Base-by-base conservation (phyloP, 2,113 vertebrate species). In the Stomatorhinus ivindoensis region DNA sequence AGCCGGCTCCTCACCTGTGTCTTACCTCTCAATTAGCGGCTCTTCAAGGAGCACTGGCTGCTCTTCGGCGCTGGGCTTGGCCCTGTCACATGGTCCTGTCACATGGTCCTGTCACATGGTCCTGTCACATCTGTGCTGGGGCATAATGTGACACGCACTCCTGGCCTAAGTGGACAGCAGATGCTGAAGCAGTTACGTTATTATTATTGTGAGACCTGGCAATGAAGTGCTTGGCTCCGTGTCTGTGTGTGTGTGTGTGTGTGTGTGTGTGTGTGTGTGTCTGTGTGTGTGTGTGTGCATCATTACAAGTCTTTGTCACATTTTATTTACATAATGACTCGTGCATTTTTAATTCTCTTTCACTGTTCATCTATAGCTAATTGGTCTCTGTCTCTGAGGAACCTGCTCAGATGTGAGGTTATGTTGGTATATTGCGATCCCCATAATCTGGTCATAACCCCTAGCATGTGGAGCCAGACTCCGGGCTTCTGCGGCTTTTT, bases 1-100 rank as follows among this genome's bases (percentile, higher is more conserved):
- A 91, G 87, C 91, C 91, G 90, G 89, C 90, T 91, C 92, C 90
- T 94, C 91, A 94, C 93, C 93, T 91, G 92, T 91, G 92, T 92
- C 76, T 93, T 92, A 93, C 91, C 93, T 93, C 94, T 93, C 93
- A 94, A 94, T 95, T 94, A 94, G 94, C 92, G 92, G 53, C 88
- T 93, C 92, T 91, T 91, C 91, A 90, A 88, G 91, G 92, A 90
- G 92, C 90, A 87, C 91, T 92, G 90, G 91, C 92, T 90, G 90
- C 89, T 91, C 92, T 92, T 91, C 86, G 88, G 88, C 93, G 89
- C 42, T 89, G 83, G 88, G 91, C 91, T 89, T 91, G 90, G 90
- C 87, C 83, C 76, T 91, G 89, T 80, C 87, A 89, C 76, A 92
- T 65, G 55, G 51, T 86, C 82, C 73, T 91, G 89, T 76, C 87